phyloP scores from a whole-genome alignment of 1,140 invertebrate genomes.

The Apis florea region DNA sequence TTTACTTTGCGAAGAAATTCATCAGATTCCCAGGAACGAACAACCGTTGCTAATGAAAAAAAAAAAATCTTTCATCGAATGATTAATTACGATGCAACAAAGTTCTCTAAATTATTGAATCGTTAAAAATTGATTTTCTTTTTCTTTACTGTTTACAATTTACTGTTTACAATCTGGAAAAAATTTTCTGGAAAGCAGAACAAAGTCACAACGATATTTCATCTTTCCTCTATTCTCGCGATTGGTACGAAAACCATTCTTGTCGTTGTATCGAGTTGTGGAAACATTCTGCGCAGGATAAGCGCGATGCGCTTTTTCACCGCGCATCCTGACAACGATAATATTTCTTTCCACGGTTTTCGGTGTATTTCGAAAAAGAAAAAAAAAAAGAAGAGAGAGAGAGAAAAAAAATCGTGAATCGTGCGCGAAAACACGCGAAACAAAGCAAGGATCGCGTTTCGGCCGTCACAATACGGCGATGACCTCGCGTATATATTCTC shows the following conservation, averaged over 20 bases:
- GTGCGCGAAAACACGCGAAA: not conserved
- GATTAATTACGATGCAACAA: too few species aligned
- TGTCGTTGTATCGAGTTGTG: not conserved
- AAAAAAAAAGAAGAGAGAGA: too few species aligned
- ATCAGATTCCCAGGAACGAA: too few species aligned
- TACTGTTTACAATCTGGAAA: not conserved
- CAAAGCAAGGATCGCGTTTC: not conserved
- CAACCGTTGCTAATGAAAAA: too few species aligned
- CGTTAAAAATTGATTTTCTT: too few species aligned
- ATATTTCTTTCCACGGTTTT: not conserved
- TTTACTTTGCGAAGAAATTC: too few species aligned
- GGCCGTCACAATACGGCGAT: conserved; percentile 6
- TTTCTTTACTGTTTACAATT: not conserved
- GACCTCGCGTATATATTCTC: conserved; percentile 33
- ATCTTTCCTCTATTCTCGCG: not conserved
- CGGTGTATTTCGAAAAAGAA: not conserved
- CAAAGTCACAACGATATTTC: not conserved
- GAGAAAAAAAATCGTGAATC: too few species aligned
- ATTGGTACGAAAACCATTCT: not conserved
- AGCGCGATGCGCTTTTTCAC: not conserved
- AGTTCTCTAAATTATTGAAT: too few species aligned
- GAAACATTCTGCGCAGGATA: not conserved
- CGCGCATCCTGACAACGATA: not conserved
- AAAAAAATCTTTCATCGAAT: too few species aligned
- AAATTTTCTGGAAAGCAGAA: not conserved